Evolutionary conservation across 2,113 vertebrate genomes (phyloP).

Genomic region (Hystrix cristata): DNA sequence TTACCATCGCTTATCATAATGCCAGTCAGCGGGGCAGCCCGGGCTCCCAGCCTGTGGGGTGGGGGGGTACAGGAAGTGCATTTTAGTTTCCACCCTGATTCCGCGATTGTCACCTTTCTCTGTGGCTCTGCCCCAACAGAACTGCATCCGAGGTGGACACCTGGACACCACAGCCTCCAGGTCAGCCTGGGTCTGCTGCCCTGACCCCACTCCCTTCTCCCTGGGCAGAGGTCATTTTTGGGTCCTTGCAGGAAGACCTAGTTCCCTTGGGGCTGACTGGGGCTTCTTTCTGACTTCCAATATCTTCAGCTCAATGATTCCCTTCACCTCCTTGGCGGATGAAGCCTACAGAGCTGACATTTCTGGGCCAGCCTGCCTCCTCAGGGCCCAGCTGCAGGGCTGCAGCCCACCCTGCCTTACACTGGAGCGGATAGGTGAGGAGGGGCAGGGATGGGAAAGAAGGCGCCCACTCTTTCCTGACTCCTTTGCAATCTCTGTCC

Average conservation of each 20-base stretch:
- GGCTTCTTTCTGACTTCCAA: neutral
- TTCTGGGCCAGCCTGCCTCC: too few species aligned
- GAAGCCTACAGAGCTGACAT: neutral
- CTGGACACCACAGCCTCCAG: neutral
- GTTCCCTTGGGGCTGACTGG: neutral
- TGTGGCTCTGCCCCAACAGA: conserved; percentile 31
- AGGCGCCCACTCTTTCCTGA: neutral
- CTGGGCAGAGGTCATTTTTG: neutral
- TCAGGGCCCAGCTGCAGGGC: neutral
- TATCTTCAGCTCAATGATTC: neutral
- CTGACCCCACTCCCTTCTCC: neutral
- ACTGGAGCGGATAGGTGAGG: neutral
- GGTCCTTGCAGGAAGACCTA: neutral
- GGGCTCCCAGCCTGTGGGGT: neutral
- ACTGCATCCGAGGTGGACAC: neutral
- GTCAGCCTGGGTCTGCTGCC: neutral
- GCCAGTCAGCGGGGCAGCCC: conserved; percentile 83
- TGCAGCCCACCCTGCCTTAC: too few species aligned
- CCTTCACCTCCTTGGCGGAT: neutral
- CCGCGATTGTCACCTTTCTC: conserved; percentile 66
- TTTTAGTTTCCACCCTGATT: conserved; percentile 72
- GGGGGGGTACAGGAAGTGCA: conserved; percentile 82
- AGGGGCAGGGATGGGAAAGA: neutral
- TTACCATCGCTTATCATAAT: conserved; percentile 88
- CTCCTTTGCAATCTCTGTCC: neutral